Conservation (phyloP, 2,113 vertebrate species). For the Archilochus colubris region DNA sequence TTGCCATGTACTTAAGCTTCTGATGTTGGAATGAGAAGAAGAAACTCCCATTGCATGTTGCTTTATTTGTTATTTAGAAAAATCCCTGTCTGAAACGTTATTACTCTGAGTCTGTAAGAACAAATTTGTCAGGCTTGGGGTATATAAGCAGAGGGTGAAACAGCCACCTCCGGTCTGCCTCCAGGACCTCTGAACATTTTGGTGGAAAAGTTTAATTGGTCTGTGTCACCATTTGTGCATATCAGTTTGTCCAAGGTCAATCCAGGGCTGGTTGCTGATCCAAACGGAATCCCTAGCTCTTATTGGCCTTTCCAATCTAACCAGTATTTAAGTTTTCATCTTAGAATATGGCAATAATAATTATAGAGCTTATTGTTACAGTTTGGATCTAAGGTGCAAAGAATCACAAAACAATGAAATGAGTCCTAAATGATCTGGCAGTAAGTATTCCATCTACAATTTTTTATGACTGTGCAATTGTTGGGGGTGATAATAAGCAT, state of each 20-base stretch:
- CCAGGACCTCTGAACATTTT: background rate
- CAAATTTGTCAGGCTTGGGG: background rate
- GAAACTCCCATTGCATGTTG: background rate
- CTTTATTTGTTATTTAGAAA: slow-evolving; percentile 16
- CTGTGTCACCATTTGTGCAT: background rate
- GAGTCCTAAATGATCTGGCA: background rate
- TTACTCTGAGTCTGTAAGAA: background rate
- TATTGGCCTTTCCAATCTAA: background rate
- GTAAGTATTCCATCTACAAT: background rate
- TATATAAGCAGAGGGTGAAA: background rate
- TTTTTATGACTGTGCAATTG: background rate
- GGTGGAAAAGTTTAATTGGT: background rate
- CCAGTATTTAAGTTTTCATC: background rate
- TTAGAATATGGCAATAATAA: background rate
- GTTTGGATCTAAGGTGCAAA: background rate
- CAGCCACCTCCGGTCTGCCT: background rate
- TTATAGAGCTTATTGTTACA: background rate
- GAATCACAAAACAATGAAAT: background rate
- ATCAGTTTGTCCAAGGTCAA: background rate
- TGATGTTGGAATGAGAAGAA: background rate
- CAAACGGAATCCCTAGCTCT: background rate
- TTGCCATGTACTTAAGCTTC: background rate
- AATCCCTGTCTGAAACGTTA: background rate
- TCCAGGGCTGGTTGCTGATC: background rate
- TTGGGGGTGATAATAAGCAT: background rate